These are phyloP conservation scores for Fundulus diaphanus DNA, from an alignment of 2,797 vertebrate species.

Conservation along the genomic window DNA sequence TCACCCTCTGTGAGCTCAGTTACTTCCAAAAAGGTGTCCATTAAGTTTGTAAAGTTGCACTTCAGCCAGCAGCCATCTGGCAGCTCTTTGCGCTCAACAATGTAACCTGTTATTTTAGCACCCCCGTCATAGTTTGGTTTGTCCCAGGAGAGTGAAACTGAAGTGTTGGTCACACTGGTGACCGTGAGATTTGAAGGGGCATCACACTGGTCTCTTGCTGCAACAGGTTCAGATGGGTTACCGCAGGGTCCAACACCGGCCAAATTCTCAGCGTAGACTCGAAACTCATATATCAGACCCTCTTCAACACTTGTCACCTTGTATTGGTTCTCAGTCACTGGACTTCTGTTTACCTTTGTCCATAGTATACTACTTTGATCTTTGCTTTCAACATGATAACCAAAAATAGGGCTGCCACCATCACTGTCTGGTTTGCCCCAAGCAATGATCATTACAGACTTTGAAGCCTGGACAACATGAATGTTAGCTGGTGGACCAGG, in stretches of 20 bases:
- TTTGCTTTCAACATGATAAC: constrained; percentile 94
- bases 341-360: constrained; percentile 91
- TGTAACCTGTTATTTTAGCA: constrained; percentile 95
- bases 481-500: constrained; percentile 89
- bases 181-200: constrained; percentile 92
- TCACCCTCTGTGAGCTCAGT: constrained; percentile 92
- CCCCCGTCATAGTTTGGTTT: constrained; percentile 96
- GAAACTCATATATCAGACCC: constrained; percentile 92
- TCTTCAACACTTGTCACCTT: constrained; percentile 93
- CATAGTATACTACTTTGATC: constrained; percentile 97
- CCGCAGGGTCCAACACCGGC: constrained; percentile 92
- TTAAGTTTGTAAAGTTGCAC: constrained; percentile 94
- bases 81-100: constrained; percentile 91
- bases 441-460: constrained; percentile 87
- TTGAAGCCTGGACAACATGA: constrained; percentile 87
- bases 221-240: constrained; percentile 89
- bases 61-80: constrained; percentile 96
- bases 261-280: constrained; percentile 93
- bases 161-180: constrained; percentile 92
- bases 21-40: constrained; percentile 93
- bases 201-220: constrained; percentile 95
- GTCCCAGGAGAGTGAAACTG: constrained; percentile 93
- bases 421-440: constrained; percentile 92
- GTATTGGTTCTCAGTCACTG: constrained; percentile 88
- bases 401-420: constrained; percentile 88